phyloP scores from a whole-genome alignment of 2,113 vertebrate genomes.

The Tragelaphus imberbis region DNA sequence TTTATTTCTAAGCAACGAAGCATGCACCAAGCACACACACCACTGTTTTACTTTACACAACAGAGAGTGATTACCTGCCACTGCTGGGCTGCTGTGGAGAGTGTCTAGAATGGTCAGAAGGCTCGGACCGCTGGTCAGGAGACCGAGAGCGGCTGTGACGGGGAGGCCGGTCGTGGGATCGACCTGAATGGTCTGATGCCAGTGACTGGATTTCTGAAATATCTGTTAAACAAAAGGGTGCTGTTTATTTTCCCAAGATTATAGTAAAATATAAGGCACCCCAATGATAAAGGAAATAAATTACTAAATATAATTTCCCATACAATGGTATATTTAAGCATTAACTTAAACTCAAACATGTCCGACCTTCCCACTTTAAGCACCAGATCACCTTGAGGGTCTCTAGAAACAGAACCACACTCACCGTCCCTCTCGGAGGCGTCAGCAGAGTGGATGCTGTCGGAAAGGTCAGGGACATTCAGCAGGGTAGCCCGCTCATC shows the following conservation, averaged over 20 bases:
- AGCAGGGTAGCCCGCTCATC: constrained; percentile 95
- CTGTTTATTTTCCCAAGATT: constrained; percentile 61
- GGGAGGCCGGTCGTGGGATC: constrained; percentile 92
- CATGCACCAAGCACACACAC: not conserved
- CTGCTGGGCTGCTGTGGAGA: constrained; percentile 97
- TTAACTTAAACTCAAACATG: constrained; percentile 30
- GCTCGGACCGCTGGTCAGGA: constrained; percentile 95
- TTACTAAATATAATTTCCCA: constrained; percentile 45
- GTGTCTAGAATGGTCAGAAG: constrained; percentile 95
- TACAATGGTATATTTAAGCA: constrained; percentile 38
- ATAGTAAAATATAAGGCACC: constrained; percentile 60
- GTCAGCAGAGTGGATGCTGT: constrained; percentile 97
- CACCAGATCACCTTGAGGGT: not conserved
- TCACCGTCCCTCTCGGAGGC: constrained; percentile 98
- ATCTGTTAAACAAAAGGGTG: constrained; percentile 85
- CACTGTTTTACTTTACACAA: constrained; percentile 45
- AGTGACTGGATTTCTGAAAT: constrained; percentile 99
- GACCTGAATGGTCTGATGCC: constrained; percentile 98
- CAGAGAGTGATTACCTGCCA: constrained; percentile 86
- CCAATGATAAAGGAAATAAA: constrained; percentile 61
- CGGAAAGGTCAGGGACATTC: constrained; percentile 97
- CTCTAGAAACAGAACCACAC: constrained; percentile 29
- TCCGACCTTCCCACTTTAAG: not conserved
- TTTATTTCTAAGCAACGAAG: not conserved
- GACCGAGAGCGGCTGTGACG: constrained; percentile 94